Conservation (phyloP, 1,140 invertebrate genomes). For the Stegodyphus dumicola region DNA sequence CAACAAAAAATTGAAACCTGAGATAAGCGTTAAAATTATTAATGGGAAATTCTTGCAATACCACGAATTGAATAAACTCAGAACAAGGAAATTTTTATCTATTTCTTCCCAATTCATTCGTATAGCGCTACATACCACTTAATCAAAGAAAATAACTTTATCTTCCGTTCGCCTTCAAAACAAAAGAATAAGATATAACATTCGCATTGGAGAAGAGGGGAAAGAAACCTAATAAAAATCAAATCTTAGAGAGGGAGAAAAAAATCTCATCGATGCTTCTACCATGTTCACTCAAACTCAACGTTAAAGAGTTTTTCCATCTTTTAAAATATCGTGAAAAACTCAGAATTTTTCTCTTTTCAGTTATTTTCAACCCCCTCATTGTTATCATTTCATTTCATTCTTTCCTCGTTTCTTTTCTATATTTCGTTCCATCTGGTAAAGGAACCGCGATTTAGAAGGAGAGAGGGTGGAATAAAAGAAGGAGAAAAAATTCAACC, state of each 20-base stretch:
- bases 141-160: constrained; percentile 14
- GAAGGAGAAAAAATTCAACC: background rate
- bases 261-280: constrained; percentile 11
- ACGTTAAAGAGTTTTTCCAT: constrained; percentile 30
- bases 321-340: constrained; percentile 10
- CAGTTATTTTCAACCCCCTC: background rate
- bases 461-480: background rate
- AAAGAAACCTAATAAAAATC: too few relatives aligned
- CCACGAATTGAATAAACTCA: too few relatives aligned
- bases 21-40: too few relatives aligned
- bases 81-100: too few relatives aligned
- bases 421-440: background rate
- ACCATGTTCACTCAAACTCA: background rate
- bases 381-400: background rate
- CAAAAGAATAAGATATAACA: constrained; percentile 1
- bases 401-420: constrained; percentile 5
- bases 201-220: background rate
- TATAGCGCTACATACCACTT: too few relatives aligned
- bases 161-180: background rate
- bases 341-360: background rate
- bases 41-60: too few relatives aligned
- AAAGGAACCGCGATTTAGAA: background rate
- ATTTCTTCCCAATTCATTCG: too few relatives aligned
- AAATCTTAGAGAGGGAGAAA: background rate
- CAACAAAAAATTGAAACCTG: too few relatives aligned